Conservation (phyloP, 2,113 vertebrate genomes). For the Jacana jacana region DNA sequence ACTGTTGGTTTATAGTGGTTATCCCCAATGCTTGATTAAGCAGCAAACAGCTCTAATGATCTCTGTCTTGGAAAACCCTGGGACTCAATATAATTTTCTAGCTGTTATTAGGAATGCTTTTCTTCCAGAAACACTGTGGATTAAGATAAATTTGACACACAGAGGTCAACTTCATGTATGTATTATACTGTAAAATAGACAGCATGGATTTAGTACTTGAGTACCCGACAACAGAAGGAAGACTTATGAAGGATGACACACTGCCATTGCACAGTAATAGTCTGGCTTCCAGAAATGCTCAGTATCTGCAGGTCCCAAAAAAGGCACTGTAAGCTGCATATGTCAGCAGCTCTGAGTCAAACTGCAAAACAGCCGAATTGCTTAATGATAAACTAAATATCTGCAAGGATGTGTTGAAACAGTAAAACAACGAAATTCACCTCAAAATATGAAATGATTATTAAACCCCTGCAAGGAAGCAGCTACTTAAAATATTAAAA, state of each 20-base stretch:
- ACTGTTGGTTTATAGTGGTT: not conserved
- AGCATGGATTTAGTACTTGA: not conserved
- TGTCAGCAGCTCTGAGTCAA: not conserved
- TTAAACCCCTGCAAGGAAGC: not conserved
- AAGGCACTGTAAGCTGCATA: not conserved
- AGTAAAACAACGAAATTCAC: not conserved
- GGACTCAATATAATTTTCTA: not conserved
- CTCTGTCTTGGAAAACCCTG: not conserved
- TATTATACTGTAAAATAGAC: not conserved
- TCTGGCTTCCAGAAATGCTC: not conserved
- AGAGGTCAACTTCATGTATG: not conserved
- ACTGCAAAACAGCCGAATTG: not conserved
- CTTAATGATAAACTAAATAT: not conserved
- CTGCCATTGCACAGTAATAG: not conserved
- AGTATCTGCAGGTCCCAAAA: not conserved
- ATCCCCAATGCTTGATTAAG: not conserved
- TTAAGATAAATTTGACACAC: not conserved
- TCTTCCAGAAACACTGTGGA: not conserved
- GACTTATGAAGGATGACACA: not conserved
- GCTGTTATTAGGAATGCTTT: not conserved
- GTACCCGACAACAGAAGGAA: not conserved
- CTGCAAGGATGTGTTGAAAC: not conserved
- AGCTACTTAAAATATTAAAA: not conserved
- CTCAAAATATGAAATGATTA: not conserved
- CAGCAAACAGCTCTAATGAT: not conserved